Conservation (phyloP, 2,113 vertebrate species). For the Bombycilla garrulus region DNA sequence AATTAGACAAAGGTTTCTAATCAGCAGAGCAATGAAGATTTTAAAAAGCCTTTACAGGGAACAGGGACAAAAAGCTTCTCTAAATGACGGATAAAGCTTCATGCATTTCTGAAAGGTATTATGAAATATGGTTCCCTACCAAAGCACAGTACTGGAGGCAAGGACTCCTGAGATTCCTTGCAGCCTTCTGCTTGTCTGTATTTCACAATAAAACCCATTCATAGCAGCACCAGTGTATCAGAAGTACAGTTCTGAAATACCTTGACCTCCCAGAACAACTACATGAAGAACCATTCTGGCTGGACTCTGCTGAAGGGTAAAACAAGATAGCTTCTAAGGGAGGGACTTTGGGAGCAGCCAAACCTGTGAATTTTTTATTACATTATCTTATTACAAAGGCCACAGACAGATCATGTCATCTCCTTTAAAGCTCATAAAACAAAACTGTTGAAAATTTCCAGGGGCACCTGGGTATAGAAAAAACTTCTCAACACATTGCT, state of each 20-base stretch:
- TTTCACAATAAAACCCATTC: background rate
- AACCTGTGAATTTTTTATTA: background rate
- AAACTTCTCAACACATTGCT: background rate
- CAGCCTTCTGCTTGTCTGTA: background rate
- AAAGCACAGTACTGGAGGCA: background rate
- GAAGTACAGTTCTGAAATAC: background rate
- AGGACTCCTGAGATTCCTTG: background rate
- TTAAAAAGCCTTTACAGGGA: constrained; percentile 23
- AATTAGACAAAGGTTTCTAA: constrained; percentile 63
- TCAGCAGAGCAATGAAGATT: constrained; percentile 40
- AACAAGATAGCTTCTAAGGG: background rate
- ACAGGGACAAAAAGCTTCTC: constrained; percentile 18
- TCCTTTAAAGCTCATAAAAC: background rate
- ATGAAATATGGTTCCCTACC: background rate
- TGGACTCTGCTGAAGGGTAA: background rate
- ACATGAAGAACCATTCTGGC: background rate
- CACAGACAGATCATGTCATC: background rate
- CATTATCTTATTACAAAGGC: background rate
- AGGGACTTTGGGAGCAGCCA: background rate
- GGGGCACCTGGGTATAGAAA: background rate
- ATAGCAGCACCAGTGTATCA: background rate
- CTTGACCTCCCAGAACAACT: background rate
- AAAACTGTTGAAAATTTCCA: background rate
- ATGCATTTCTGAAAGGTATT: constrained; percentile 1
- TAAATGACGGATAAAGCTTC: constrained; percentile 24